Evolutionary conservation across 2,113 vertebrate species (phyloP).

Genomic region (Halcyon malimbica): DNA sequence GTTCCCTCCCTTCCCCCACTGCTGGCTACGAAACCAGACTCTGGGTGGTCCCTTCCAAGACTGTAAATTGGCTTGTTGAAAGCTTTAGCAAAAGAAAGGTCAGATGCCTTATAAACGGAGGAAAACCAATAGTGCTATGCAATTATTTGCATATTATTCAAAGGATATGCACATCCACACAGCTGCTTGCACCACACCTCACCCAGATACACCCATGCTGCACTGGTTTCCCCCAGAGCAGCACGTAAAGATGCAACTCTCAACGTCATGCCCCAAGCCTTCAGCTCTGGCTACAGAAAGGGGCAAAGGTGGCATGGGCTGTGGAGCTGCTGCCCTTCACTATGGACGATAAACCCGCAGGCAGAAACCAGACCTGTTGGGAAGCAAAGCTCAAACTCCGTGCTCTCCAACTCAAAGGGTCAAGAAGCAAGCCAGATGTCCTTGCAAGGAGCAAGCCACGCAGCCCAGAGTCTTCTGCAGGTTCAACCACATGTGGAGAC

Average conservation of each 20-base stretch:
- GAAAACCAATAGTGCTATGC: neutral
- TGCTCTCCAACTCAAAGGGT: neutral
- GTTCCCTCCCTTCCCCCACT: neutral
- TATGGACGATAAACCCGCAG: accelerated
- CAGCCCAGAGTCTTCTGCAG: neutral
- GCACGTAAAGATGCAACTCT: neutral
- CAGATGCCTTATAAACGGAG: constrained; percentile 23
- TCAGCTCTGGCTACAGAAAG: neutral
- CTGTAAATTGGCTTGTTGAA: constrained; percentile 58
- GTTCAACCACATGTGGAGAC: neutral
- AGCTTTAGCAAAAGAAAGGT: constrained; percentile 44
- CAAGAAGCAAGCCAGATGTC: neutral
- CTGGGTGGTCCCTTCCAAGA: constrained; percentile 50
- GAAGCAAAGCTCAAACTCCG: neutral
- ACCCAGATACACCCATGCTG: neutral
- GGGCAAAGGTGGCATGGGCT: neutral
- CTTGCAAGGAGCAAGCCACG: neutral
- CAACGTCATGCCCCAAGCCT: neutral
- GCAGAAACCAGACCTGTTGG: neutral
- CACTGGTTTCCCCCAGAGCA: neutral
- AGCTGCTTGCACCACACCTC: accelerated
- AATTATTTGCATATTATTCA: neutral
- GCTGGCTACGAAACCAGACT: neutral
- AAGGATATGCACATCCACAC: neutral
- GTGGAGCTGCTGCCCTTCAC: neutral